Base-by-base conservation (phyloP, 1,140 invertebrate genomes). In the Prorops nasuta region DNA sequence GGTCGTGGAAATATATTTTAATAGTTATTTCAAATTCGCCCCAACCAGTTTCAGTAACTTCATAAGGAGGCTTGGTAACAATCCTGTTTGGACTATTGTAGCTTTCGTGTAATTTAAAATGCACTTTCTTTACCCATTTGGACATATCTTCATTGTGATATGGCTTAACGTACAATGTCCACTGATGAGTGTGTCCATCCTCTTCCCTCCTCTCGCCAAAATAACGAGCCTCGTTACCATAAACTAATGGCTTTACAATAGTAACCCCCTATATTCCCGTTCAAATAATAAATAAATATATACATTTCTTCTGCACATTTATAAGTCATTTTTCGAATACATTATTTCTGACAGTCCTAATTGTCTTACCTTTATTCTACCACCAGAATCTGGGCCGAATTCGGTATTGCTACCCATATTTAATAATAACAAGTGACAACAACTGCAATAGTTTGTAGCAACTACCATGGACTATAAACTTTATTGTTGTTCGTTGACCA, bases 21-120 rank as follows among this genome's bases (percentile, higher is more conserved):
- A 99, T 98, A 19, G 94, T 89, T 58, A 99, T 91, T 78, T 99
- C 98, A 79, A 99, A 99, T 79, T 99, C 98, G 63, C 98, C 98
- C 97, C 98, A 99, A 1, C 97, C 98, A 41, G 97, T 99, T 79
- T 99, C 98, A 0, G 89, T 94, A 0, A 99, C 85, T 81, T 98
- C 95, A 73, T 97, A 99, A 0, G 97, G 97, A 2, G 95, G 94
- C 71, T 96, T 95, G 0, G 89, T 89, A 0, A 98, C 80, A 55
- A 98, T 88, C 68, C 96, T 81, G 70, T 94, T 97, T 6, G 89
- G 90, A 77, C 98, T 98, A 1, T 91, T 84, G 71, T 98, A 99
- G 76, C 94, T 98, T 72, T 98, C 96, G 68, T 98, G 96, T 1
- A 99, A 76, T 77, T 98, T 98, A 64, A 98, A 98, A 66, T 97